Evolutionary conservation across 2,113 vertebrate species (phyloP), one percentile per base, ranked within the genome.

Genomic region (Arvicanthis niloticus): DNA sequence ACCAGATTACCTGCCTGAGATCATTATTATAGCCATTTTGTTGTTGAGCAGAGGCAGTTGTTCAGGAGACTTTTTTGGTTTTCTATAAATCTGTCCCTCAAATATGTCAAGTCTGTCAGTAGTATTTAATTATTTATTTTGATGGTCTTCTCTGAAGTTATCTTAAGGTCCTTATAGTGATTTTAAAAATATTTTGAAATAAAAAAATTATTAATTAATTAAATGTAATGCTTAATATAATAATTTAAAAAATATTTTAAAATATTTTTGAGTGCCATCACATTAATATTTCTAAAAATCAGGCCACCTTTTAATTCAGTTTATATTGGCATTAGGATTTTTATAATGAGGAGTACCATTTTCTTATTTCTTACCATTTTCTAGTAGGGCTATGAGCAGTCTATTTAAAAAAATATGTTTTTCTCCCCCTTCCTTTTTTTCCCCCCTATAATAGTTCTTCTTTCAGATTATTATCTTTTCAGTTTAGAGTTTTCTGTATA

Each of bases 221-320:
- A 68, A 68, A 15, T 68, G 67, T 6, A 68, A 34, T 68, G 67
- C 29, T 34, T 68, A 68, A 15, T 68, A 68, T 16, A 68, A 65
- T 31, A 72, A n/a, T 48, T 97, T 94, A 22, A 7, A 62, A 62
- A 21, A 94, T 91, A 76, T 12, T 67, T 73, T 87, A 73, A 42
- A 87, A 40, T 77, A 29, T 81, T 10, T 45, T 88, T 77, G 85
- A 68, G 31, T 76, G 10, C 26, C 5, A 53, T 34, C 4, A 22
- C 19, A 88, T 94, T 77, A 88, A 4, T 91, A 16, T 91, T 94
- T 80, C 51, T 94, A 94, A 76, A 96, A 75, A 67, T 88, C 56
- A 60, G n/a, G 1, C 3, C 1, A 68, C 16, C 45, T 94, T 48
- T 75, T 42, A 77, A 31, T 82, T 95, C 62, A 34, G 26, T 77